Base-by-base conservation (phyloP, 2,888 invertebrate species). In the Herminia tarsipennalis region DNA sequence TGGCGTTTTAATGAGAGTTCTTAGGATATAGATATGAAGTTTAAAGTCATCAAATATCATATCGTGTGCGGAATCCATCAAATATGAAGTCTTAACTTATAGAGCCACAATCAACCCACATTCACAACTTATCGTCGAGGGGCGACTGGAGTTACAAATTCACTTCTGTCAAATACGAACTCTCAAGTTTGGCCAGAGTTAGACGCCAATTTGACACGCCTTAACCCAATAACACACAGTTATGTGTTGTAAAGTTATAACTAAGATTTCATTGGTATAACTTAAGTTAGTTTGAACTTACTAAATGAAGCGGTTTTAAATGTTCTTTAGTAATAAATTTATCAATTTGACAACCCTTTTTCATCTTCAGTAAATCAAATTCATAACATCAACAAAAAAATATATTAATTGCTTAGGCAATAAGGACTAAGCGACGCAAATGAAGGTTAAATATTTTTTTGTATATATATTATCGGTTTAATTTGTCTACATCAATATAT, bases 41-140 rank as follows among this genome's bases (percentile, higher is more conserved):
- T 32, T n/a, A 4, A 12, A 21, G 13, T 21, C 32, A 4, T 13
- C 13, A 33, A 33, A 33, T n/a, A 13, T 5, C 8, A 0, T 33
- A 45, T 13, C 18, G 8, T 41, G 3, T 61, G 56, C 64, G 52
- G 66, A 66, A 63, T 47, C 61, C 48, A 16, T 44, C 24, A 44
- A 12, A 43, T 56, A 63, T 61, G 28, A 64, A 54, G 61, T 63
- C 56, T 35, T 2, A 35, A 46, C 43, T 54, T 52, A 46, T 48
- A 52, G 66, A 58, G 64, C 67, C 65, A 81, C 81, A 88, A 88
- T 86, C 87, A 86, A 76, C 76, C 73, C 73, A 82, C 76, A 87
- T 87, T 87, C 86, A 87, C 59, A 63, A 66, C 59, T 62, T 56
- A 66, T 66, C 72, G 74, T 63, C 71, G 56, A 66, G 77, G 74